Evolutionary conservation across 2,113 vertebrate species (phyloP), one percentile per base, ranked within the genome.

Genomic region (Choloepus hoffmanni): DNA sequence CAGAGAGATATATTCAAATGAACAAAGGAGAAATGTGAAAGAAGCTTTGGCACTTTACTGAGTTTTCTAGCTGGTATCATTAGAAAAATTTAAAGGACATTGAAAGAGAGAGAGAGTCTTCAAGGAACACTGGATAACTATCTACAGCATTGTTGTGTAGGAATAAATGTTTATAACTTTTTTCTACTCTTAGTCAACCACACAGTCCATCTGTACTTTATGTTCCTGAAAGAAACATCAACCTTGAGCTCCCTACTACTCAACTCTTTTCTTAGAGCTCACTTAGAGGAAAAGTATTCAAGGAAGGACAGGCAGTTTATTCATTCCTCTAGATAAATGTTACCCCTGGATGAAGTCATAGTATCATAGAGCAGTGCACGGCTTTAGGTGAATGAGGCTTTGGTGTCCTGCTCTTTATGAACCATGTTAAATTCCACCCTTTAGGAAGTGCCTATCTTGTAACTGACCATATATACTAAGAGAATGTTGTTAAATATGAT

Each of bases 321-420:
- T 43, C 67, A 21, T 92, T 89, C 89, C 55, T 97, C n/a, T 73
- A 76, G 45, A 63, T 92, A 70, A 83, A 84, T 95, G 9, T 74
- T 85, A 70, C 30, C 7, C n/a, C 60, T 76, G 36, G 50, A 74
- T 83, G 40, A 90, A 91, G 43, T 79, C 18, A 62, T 79, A 77
- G 87, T 67, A 84, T 74, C 28, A 92, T 70, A 79, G 12, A 89
- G 40, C 89, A 62, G 10, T 55, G 14, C 87, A 81, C 88, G 53
- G 24, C 62, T 96, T 70, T 67, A 76, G 7, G 11, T 74, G 74
- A 83, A 68, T 93, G 92, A 55, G 68, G 58, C 9, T 50, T 62
- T 73, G 90, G 55, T 70, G 16, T 58, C 21, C 58, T 60, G 9
- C 30, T 82, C 48, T 89, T 63, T 86, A 74, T 26, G 5, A 0